These are phyloP conservation scores for Anisognathus igniventris DNA, from an alignment of 2,797 vertebrate species.

Conservation along the genomic window DNA sequence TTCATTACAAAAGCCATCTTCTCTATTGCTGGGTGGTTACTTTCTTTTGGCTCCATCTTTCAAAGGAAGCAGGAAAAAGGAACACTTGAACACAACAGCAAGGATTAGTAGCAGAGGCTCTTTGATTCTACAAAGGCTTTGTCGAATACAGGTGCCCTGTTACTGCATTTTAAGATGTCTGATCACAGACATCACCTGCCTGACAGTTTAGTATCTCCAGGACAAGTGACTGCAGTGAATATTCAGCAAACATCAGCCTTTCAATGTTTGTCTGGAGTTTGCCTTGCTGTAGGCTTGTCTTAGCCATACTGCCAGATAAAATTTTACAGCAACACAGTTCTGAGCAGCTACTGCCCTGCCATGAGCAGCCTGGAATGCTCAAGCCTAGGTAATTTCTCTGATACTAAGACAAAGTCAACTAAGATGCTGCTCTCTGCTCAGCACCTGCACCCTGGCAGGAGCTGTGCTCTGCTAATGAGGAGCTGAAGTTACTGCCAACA, in stretches of 20 bases:
- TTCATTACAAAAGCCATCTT: not conserved
- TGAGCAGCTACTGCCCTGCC: not conserved
- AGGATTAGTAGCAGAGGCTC: not conserved
- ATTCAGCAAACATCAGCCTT: not conserved
- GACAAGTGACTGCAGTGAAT: not conserved
- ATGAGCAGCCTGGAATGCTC: not conserved
- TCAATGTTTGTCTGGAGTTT: not conserved
- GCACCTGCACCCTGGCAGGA: not conserved
- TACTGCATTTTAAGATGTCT: not conserved
- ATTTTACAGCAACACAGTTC: not conserved
- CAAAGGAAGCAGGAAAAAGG: not conserved
- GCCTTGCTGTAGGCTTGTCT: not conserved
- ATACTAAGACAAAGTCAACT: not conserved
- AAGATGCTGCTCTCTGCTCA: not conserved
- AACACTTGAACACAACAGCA: not conserved
- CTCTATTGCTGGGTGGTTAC: not conserved
- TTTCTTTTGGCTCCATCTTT: not conserved
- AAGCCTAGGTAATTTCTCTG: not conserved
- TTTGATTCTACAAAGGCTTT: not conserved
- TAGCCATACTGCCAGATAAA: not conserved
- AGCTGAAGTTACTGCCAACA: not conserved
- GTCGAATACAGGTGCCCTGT: accelerated
- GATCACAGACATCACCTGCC: not conserved
- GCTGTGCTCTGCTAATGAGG: not conserved
- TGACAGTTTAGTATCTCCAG: not conserved